These are phyloP conservation scores for Chrysotoxum bicinctum DNA, from an alignment of 2,888 invertebrate species.

Conservation along the genomic window DNA sequence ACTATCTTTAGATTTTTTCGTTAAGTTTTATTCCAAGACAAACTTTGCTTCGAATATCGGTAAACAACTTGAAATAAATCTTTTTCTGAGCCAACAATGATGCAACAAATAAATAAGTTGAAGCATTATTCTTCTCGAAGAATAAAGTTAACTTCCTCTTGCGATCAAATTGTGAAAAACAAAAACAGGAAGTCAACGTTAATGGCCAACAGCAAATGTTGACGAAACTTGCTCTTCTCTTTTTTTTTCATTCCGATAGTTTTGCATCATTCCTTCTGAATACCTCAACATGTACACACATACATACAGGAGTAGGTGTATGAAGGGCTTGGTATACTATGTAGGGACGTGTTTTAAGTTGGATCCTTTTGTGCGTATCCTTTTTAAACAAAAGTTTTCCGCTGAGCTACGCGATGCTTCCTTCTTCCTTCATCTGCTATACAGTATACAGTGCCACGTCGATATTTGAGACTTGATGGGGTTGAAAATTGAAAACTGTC, in stretches of 20 bases:
- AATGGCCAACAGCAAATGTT: slow-evolving; percentile 49
- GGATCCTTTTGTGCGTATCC: slow-evolving; percentile 32
- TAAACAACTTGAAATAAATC: not conserved
- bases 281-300: not conserved
- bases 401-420: slow-evolving; percentile 11
- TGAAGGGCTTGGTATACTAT: not conserved
- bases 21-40: not conserved
- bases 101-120: slow-evolving; percentile 13
- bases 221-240: slow-evolving; percentile 28
- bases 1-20: slow-evolving; percentile 5
- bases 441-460: not conserved
- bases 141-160: slow-evolving; percentile 30
- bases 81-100: slow-evolving; percentile 7
- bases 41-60: not conserved
- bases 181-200: slow-evolving; percentile 50
- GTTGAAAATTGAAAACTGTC: slow-evolving; percentile 36
- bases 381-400: slow-evolving; percentile 24
- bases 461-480: slow-evolving; percentile 27
- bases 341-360: slow-evolving; percentile 2
- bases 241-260: not conserved
- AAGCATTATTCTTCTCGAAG: not conserved
- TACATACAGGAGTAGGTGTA: not conserved
- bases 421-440: not conserved
- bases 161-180: slow-evolving; percentile 12
- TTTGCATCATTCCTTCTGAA: slow-evolving; percentile 17